Percentiles rank a stretch among this genome's conserved stretches.
Conservation (phyloP, 2,113 vertebrate genomes). For the Heterotilapia buettikoferi region DNA sequence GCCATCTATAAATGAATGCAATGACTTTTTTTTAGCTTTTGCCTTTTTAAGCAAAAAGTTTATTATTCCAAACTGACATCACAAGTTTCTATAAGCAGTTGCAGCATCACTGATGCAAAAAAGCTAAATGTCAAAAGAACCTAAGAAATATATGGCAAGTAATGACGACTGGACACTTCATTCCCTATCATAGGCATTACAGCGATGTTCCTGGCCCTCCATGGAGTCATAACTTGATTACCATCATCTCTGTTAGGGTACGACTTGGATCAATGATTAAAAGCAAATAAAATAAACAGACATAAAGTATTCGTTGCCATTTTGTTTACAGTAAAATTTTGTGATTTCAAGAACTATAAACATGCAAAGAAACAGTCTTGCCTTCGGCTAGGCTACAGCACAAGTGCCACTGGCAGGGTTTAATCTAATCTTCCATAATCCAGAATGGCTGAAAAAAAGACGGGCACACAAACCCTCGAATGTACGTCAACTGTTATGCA, state of each 20-base stretch:
- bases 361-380: neutral
- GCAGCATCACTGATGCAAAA: neutral
- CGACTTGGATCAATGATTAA: neutral
- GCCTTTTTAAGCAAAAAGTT: neutral
- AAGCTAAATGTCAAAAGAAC: neutral
- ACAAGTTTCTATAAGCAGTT: neutral
- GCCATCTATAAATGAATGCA: neutral
- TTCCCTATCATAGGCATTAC: neutral
- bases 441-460: constrained; percentile 42
- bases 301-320: neutral
- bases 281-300: neutral
- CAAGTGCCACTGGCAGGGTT: constrained; percentile 51
- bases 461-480: constrained; percentile 22
- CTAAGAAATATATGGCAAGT: neutral
- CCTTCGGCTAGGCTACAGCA: neutral
- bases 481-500: neutral
- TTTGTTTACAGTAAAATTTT: neutral
- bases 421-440: constrained; percentile 71
- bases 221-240: neutral
- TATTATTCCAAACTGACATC: neutral
- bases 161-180: neutral
- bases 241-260: neutral
- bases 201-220: neutral
- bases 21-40: neutral
- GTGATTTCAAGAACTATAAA: neutral